A percentile compares a stretch with the other conserved stretches of the same genome.
Conservation (phyloP, 2,797 vertebrate genomes). For the Kryptopterus vitreolus region DNA sequence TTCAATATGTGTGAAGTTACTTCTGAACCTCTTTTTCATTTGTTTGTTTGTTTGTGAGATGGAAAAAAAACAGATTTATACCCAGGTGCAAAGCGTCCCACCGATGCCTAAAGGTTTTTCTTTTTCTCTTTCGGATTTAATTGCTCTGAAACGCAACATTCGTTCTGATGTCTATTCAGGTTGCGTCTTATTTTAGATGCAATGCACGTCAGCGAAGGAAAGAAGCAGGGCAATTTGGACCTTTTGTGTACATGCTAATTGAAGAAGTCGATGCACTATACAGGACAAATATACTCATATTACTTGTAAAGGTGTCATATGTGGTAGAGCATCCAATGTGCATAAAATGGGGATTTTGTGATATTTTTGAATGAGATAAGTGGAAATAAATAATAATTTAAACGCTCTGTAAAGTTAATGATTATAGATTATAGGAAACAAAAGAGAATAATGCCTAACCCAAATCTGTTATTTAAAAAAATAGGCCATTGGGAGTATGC, state of each 20-base stretch:
- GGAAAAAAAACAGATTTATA: not conserved
- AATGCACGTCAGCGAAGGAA: not conserved
- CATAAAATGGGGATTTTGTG: not conserved
- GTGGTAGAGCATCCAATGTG: not conserved
- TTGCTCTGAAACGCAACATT: constrained; percentile 4
- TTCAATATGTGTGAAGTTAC: not conserved
- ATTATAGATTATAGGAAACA: too few species aligned
- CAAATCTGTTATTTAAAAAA: not conserved
- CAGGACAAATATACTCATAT: too few species aligned
- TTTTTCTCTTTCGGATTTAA: constrained; percentile 13
- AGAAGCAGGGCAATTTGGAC: too few species aligned
- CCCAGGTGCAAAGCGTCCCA: not conserved
- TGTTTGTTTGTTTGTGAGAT: not conserved
- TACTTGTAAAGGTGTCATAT: too few species aligned
- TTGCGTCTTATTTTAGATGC: constrained; percentile 9
- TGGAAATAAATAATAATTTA: not conserved
- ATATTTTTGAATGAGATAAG: not conserved
- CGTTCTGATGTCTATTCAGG: not conserved
- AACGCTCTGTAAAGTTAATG: not conserved
- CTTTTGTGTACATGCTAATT: not conserved
- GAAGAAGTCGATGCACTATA: too few species aligned
- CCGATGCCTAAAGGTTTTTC: not conserved
- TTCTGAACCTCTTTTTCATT: not conserved
- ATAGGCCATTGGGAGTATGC: not conserved
- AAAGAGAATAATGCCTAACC: not conserved